Evolutionary conservation across 2,113 vertebrate species (phyloP).

Genomic region (Salvelinus alpinus): DNA sequence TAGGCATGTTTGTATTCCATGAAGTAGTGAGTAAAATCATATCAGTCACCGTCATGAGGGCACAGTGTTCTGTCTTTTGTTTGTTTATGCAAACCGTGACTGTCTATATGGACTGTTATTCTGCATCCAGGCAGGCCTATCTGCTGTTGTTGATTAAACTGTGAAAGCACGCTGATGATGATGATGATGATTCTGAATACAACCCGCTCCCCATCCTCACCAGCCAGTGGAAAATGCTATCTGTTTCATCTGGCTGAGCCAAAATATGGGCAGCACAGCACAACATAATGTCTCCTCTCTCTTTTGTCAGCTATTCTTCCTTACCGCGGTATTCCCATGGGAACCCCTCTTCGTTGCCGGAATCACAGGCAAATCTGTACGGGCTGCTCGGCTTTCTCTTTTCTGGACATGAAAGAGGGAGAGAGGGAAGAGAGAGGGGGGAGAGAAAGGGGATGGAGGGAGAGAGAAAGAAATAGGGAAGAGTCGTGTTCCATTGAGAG

Average conservation of each 20-base stretch:
- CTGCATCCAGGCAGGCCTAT: slow-evolving; percentile 19
- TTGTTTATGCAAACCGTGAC: slow-evolving; percentile 41
- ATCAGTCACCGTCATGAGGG: not conserved
- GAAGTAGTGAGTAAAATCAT: no score
- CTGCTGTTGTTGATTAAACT: slow-evolving; percentile 44
- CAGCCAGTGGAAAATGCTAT: slow-evolving; percentile 48
- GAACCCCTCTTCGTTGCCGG: slow-evolving; percentile 63
- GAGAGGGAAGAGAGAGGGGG: slow-evolving; percentile 25
- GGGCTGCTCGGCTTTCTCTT: slow-evolving; percentile 48
- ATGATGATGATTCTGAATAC: slow-evolving; percentile 19
- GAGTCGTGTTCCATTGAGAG: slow-evolving; percentile 39
- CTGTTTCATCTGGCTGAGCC: slow-evolving; percentile 62
- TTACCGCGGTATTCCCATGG: slow-evolving; percentile 61
- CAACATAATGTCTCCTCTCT: slow-evolving; percentile 59
- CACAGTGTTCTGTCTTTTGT: slow-evolving; percentile 39
- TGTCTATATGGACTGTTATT: not conserved
- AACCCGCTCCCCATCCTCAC: slow-evolving; percentile 15
- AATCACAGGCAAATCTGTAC: slow-evolving; percentile 69
- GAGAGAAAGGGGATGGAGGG: slow-evolving; percentile 10
- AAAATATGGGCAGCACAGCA: slow-evolving; percentile 66
- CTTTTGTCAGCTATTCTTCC: slow-evolving; percentile 73
- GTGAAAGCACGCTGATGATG: slow-evolving; percentile 44
- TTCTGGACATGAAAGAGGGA: slow-evolving; percentile 68
- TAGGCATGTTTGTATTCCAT: not conserved
- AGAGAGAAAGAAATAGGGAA: slow-evolving; percentile 21